Evolutionary conservation across 2,113 vertebrate genomes (phyloP).

Genomic region (Semicossyphus pulcher): DNA sequence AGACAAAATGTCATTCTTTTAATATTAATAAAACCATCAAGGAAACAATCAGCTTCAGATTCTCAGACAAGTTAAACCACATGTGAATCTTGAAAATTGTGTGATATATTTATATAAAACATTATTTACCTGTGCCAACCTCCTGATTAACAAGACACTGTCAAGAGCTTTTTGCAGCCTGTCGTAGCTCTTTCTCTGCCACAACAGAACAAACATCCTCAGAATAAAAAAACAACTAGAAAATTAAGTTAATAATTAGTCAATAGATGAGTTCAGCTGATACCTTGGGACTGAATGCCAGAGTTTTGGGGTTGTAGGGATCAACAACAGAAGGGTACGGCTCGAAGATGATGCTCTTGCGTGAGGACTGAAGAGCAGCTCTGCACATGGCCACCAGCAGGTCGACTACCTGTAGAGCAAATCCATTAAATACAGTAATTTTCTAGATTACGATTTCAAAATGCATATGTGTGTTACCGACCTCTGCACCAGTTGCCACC

Average conservation of each 20-base stretch:
- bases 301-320: constrained; percentile 91
- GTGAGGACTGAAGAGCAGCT: constrained; percentile 93
- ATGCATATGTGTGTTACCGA: constrained; percentile 56
- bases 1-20: background rate
- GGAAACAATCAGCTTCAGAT: background rate
- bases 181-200: constrained; percentile 94
- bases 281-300: constrained; percentile 97
- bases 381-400: constrained; percentile 97
- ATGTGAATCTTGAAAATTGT: constrained; percentile 5
- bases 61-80: background rate
- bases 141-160: constrained; percentile 92
- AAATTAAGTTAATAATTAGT: background rate
- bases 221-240: background rate
- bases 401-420: constrained; percentile 89
- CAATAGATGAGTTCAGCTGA: background rate
- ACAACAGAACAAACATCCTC: constrained; percentile 1
- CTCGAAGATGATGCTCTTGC: constrained; percentile 97
- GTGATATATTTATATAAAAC: background rate
- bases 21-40: background rate
- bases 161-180: constrained; percentile 94
- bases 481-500: constrained; percentile 96
- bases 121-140: constrained; percentile 91
- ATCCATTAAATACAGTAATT: background rate
- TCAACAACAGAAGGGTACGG: constrained; percentile 97
- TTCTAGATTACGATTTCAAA: background rate